A percentile compares a stretch with the other conserved stretches of the same genome.
phyloP scores from a whole-genome alignment of 2,888 invertebrate species.

The Rotaria sp. region DNA sequence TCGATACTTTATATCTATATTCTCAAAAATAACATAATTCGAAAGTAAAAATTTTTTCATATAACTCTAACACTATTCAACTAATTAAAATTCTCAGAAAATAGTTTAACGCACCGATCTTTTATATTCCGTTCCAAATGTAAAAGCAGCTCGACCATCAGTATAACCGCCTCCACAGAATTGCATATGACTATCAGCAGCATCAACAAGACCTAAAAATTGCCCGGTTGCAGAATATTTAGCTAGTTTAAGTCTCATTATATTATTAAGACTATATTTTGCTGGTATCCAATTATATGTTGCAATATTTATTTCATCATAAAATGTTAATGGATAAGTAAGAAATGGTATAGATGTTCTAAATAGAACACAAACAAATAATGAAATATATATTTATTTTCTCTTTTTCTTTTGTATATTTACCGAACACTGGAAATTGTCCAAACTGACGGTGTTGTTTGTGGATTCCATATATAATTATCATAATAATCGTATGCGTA shows the following conservation, averaged over 20 bases:
- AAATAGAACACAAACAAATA: neutral
- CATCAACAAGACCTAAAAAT: constrained; percentile 11
- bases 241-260: neutral
- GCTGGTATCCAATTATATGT: neutral
- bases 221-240: neutral
- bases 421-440: neutral
- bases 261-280: neutral
- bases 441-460: neutral
- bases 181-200: neutral
- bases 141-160: constrained; percentile 10
- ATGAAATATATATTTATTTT: too few species aligned
- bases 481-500: neutral
- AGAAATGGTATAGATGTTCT: constrained; percentile 21
- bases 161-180: constrained; percentile 11
- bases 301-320: neutral
- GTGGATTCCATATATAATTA: neutral
- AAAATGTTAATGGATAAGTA: neutral
- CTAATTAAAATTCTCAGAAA: neutral
- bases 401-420: neutral
- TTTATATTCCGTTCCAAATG: neutral
- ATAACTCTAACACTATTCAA: too few species aligned
- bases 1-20: too few species aligned
- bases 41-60: too few species aligned
- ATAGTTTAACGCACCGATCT: neutral
- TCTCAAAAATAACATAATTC: too few species aligned